These are phyloP conservation scores for Alsophila aescularia DNA, from an alignment of 2,888 invertebrate species.

Conservation along the genomic window DNA sequence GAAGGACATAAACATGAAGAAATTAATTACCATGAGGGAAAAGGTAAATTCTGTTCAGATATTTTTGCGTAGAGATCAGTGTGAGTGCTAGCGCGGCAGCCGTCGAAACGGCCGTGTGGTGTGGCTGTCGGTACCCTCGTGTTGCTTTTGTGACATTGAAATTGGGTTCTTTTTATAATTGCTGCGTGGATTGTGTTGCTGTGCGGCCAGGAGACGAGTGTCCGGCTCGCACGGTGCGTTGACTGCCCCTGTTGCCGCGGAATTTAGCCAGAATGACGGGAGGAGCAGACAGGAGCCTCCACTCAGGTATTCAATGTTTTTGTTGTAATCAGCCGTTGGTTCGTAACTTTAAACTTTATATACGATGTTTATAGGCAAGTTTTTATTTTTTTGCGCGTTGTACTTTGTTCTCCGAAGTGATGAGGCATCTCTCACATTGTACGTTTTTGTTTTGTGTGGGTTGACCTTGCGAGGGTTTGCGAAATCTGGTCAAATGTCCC, in stretches of 20 bases:
- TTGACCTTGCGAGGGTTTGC: conserved; percentile 3
- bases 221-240: conserved; percentile 56
- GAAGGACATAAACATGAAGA: conserved; percentile 81
- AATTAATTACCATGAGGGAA: conserved; percentile 78
- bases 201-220: conserved; percentile 67
- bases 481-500: neutral
- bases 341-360: conserved; percentile 53
- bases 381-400: conserved; percentile 32
- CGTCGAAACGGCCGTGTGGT: conserved; percentile 60
- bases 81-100: conserved; percentile 66
- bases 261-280: conserved; percentile 71
- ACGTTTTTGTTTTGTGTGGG: conserved; percentile 18
- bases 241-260: conserved; percentile 55
- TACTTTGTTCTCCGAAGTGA: conserved; percentile 34
- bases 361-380: conserved; percentile 48
- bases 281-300: conserved; percentile 70
- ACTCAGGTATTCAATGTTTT: conserved; percentile 76
- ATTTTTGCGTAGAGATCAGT: conserved; percentile 72
- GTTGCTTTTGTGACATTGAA: conserved; percentile 82
- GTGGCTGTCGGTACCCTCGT: conserved; percentile 72
- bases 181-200: conserved; percentile 81
- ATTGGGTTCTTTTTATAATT: conserved; percentile 83
- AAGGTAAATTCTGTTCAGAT: conserved; percentile 81
- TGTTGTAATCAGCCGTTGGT: conserved; percentile 57
- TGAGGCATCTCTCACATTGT: conserved; percentile 10